phyloP scores from a whole-genome alignment of 1,140 invertebrate species.

The Carposina sasakii region DNA sequence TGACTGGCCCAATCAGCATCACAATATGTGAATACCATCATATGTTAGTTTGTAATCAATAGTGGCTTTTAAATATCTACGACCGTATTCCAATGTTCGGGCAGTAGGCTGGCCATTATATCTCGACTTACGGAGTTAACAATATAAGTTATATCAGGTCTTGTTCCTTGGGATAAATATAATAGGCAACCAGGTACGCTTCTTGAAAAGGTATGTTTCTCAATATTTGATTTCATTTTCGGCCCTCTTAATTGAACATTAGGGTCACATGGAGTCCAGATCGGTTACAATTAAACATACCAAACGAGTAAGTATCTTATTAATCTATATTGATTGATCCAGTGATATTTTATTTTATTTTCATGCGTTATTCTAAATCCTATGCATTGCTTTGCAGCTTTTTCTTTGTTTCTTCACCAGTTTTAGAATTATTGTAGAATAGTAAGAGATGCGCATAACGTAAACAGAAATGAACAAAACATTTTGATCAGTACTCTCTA shows the following conservation, averaged over 20 bases:
- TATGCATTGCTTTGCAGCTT: constrained; percentile 8
- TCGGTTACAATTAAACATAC: constrained; percentile 13
- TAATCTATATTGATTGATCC: constrained; percentile 11
- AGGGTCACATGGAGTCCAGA: constrained; percentile 6
- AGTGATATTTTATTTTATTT: neutral
- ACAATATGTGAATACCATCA: constrained; percentile 28
- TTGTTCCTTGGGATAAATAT: constrained; percentile 10
- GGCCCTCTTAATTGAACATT: neutral
- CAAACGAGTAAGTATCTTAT: constrained; percentile 6
- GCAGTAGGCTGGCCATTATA: constrained; percentile 20
- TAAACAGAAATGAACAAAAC: constrained; percentile 22
- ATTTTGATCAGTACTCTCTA: constrained; percentile 10
- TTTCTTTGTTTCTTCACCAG: neutral
- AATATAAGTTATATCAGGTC: constrained; percentile 18
- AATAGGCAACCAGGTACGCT: constrained; percentile 3
- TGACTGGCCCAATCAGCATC: constrained; percentile 55
- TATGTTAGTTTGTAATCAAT: constrained; percentile 16
- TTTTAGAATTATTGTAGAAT: constrained; percentile 10
- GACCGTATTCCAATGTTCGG: constrained; percentile 16
- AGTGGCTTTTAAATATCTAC: constrained; percentile 19
- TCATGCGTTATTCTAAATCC: constrained; percentile 7
- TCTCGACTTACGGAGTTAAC: constrained; percentile 18
- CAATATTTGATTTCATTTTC: neutral
- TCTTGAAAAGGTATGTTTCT: constrained; percentile 4
- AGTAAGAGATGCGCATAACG: constrained; percentile 28